phyloP scores from a whole-genome alignment of 2,797 vertebrate species.

The Sandelia bainsii region DNA sequence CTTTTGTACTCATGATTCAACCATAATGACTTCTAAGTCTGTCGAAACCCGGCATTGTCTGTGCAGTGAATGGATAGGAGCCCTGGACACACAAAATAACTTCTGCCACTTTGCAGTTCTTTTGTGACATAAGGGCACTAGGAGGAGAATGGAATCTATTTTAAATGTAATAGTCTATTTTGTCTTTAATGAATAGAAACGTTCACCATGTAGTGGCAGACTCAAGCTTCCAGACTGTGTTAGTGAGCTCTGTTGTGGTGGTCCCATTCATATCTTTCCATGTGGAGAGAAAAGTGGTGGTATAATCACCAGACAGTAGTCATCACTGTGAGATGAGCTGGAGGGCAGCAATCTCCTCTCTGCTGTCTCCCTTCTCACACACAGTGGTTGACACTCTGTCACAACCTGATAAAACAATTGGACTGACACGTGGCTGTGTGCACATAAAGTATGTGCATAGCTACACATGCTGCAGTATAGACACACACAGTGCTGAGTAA shows the following conservation, averaged over 20 bases:
- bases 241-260: constrained; percentile 33
- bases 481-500: constrained; percentile 21
- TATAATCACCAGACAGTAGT: constrained; percentile 60
- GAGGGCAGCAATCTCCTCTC: constrained; percentile 62
- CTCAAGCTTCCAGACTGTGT: constrained; percentile 35
- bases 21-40: constrained; percentile 3
- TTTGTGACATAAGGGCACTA: constrained; percentile 31
- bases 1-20: neutral
- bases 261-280: constrained; percentile 42
- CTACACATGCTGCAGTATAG: constrained; percentile 25
- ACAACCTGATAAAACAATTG: constrained; percentile 69
- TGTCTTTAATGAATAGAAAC: constrained; percentile 24
- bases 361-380: constrained; percentile 54
- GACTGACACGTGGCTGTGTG: constrained; percentile 47
- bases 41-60: neutral
- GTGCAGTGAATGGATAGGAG: constrained; percentile 5
- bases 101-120: constrained; percentile 16
- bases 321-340: constrained; percentile 56
- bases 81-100: neutral
- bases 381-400: constrained; percentile 66
- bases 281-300: constrained; percentile 32
- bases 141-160: constrained; percentile 6
- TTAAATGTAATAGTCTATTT: constrained; percentile 27
- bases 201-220: constrained; percentile 16
- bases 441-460: constrained; percentile 38